phyloP scores from a whole-genome alignment of 2,797 vertebrate species.

The Notolepis coatsorum region DNA sequence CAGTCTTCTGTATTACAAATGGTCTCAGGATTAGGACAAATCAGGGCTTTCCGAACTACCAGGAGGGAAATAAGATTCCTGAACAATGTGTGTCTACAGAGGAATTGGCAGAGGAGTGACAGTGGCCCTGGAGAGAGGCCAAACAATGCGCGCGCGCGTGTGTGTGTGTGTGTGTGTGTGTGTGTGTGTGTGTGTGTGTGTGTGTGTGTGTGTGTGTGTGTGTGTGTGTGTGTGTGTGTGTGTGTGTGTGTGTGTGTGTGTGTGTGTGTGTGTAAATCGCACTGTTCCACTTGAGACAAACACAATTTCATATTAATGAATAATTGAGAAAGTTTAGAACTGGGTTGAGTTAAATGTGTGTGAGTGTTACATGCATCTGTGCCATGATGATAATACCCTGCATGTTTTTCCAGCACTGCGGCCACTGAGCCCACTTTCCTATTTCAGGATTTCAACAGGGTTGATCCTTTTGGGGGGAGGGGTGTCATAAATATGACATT shows the following conservation, averaged over 20 bases:
- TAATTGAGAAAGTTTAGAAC: conserved; percentile 84
- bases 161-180: conserved; percentile 3
- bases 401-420: conserved; percentile 57
- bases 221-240: conserved; percentile 2
- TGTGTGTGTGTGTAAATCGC: conserved; percentile 69
- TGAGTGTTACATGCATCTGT: conserved; percentile 73
- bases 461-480: conserved; percentile 34
- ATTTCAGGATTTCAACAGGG: conserved; percentile 37
- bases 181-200: background rate
- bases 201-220: no score
- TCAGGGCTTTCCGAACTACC: conserved; percentile 77
- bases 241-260: background rate
- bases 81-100: conserved; percentile 76
- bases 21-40: conserved; percentile 83
- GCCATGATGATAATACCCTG: conserved; percentile 67
- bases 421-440: conserved; percentile 26
- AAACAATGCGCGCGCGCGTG: conserved; percentile 66
- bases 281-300: conserved; percentile 85
- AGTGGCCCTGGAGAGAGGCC: conserved; percentile 69
- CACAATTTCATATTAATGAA: conserved; percentile 87
- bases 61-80: conserved; percentile 78
- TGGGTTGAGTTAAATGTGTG: conserved; percentile 71
- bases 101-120: conserved; percentile 75
- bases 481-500: conserved; percentile 31
- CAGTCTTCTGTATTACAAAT: conserved; percentile 81